phyloP scores from a whole-genome alignment of 2,888 invertebrate genomes.

The Margaritifera margaritifera region DNA sequence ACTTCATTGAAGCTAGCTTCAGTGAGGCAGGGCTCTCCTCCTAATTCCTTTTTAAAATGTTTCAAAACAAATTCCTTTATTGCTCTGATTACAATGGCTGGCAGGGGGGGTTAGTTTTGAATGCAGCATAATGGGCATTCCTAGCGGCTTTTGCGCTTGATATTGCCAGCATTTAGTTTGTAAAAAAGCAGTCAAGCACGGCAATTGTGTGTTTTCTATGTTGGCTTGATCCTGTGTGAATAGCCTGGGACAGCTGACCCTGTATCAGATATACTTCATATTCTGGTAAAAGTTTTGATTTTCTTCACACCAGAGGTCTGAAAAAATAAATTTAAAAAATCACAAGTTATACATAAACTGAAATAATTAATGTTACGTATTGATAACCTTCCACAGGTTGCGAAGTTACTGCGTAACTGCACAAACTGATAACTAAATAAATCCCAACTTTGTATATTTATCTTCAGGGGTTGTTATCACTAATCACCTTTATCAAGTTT shows the following conservation, averaged over 20 bases:
- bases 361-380: too few relatives aligned
- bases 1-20: constrained; percentile 14
- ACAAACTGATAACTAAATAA: too few relatives aligned
- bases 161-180: constrained; percentile 6
- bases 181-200: constrained; percentile 7
- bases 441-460: too few relatives aligned
- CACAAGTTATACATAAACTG: too few relatives aligned
- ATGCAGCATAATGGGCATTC: constrained; percentile 7
- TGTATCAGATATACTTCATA: constrained; percentile 6
- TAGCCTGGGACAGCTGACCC: constrained; percentile 11
- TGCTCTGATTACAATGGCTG: not conserved
- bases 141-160: constrained; percentile 11
- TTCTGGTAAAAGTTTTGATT: constrained; percentile 3
- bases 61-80: constrained; percentile 8
- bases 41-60: constrained; percentile 1
- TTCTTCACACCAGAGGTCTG: constrained; percentile 16
- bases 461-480: too few relatives aligned
- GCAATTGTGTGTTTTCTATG: constrained; percentile 8
- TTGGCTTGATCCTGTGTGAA: constrained; percentile 1
- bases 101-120: not conserved
- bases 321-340: constrained; percentile 6
- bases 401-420: too few relatives aligned
- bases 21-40: constrained; percentile 5
- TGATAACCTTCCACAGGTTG: too few relatives aligned
- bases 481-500: too few relatives aligned